Base-by-base conservation (phyloP, 2,888 invertebrate species). In the Cantharis rustica region DNA sequence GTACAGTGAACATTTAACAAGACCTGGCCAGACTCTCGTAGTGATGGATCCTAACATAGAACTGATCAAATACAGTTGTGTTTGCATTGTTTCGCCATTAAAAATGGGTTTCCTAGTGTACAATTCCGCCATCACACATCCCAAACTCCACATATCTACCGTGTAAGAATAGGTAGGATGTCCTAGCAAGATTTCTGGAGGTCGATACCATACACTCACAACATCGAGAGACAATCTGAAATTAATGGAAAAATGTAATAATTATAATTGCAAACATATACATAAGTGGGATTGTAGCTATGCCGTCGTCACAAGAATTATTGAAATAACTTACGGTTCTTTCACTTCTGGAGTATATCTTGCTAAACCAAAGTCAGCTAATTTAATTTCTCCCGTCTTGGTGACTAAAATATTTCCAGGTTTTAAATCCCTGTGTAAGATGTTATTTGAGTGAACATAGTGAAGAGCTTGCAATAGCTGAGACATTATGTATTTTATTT, bases 151-250 rank as follows among this genome's bases (percentile, higher is more conserved):
- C 90, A 99, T 93, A 88, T 99, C 99, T 75, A 99, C 95, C 0
- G 96, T 95, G 0, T 97, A 98, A 0, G 98, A 98, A 89, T 99
- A 99, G 87, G 95, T 94, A 85, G 95, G 96, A 62, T 94, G 92
- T 82, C 97, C 96, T 10, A 99, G 91, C 61, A 99, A 89, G 72
- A 99, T 89, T 88, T 99, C 99, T 0, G 99, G 99, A 1, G 99
- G 96, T 72, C 99, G 92, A 89, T 99, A 99, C 99, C 99, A 99
- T 68, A 98, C 89, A 0, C 99, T 99, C 0, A 99, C 99, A n/a
- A 99, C 99, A 72, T 99, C 92, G 0, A 98, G 96, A 0, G 99
- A 99, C 13, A 31, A 5, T 13, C 31, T 31, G 3, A 4, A 31
- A 31, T 4, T 31, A 13, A 31, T 31, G 13, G 13, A 31, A 13